These are phyloP conservation scores for Dryoscopus gambensis DNA, from an alignment of 2,113 vertebrate genomes.

Conservation along the genomic window DNA sequence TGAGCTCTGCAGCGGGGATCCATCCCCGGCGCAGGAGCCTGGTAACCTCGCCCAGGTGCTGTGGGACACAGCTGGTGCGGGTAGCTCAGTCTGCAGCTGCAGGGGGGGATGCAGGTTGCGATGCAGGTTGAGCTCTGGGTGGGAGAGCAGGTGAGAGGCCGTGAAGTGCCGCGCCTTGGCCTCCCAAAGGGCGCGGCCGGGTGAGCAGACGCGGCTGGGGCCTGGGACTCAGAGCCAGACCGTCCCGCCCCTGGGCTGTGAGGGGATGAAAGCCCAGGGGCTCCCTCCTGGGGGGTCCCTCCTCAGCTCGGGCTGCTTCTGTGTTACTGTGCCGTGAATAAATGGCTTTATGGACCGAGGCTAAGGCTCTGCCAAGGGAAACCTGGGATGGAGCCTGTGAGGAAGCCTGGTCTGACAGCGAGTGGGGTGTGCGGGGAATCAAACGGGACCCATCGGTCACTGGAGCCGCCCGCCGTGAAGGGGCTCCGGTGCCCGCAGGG, in stretches of 20 bases:
- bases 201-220: rapidly evolving
- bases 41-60: rapidly evolving
- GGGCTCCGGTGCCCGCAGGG: not conserved
- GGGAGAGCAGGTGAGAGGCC: not conserved
- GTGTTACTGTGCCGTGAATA: not conserved
- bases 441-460: rapidly evolving
- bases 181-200: rapidly evolving
- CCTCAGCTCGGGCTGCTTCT: not conserved
- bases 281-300: too few species aligned
- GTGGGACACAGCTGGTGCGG: not conserved
- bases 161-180: rapidly evolving
- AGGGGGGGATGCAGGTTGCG: not conserved
- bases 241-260: rapidly evolving
- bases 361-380: not conserved
- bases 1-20: not conserved
- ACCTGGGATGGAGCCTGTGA: rapidly evolving
- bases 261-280: not conserved
- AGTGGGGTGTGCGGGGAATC: too few species aligned
- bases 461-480: not conserved
- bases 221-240: rapidly evolving
- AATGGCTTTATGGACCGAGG: not conserved
- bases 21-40: not conserved
- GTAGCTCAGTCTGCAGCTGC: not conserved
- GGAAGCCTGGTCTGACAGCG: not conserved
- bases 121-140: not conserved